phyloP scores from a whole-genome alignment of 1,140 invertebrate species.

The Diabrotica undecimpunctata region DNA sequence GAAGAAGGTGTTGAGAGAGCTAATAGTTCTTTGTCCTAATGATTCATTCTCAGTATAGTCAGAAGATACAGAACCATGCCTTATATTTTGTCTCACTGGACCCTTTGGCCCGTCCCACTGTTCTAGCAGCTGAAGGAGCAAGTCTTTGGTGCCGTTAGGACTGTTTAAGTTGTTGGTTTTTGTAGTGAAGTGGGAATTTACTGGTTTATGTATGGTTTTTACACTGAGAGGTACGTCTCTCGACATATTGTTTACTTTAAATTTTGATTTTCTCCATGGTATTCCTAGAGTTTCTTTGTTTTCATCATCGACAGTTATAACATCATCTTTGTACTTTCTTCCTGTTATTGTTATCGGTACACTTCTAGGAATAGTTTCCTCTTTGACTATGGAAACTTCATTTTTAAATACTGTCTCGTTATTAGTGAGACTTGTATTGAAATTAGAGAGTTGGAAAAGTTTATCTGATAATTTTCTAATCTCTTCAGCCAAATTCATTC shows the following conservation, averaged over 20 bases:
- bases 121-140: slow-evolving; percentile 25
- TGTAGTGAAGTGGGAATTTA: slow-evolving; percentile 15
- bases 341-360: slow-evolving; percentile 32
- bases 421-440: slow-evolving; percentile 56
- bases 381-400: slow-evolving; percentile 7
- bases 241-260: slow-evolving; percentile 56
- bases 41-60: slow-evolving; percentile 54
- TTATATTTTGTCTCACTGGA: slow-evolving; percentile 44
- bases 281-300: slow-evolving; percentile 36
- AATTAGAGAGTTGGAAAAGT: slow-evolving; percentile 66
- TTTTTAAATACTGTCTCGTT: slow-evolving; percentile 5
- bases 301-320: slow-evolving; percentile 28
- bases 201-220: slow-evolving; percentile 30
- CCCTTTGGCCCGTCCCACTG: slow-evolving; percentile 61
- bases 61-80: slow-evolving; percentile 56
- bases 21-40: slow-evolving; percentile 58
- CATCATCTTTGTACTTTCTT: slow-evolving; percentile 3
- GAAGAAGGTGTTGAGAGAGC: slow-evolving; percentile 65
- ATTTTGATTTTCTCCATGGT: slow-evolving; percentile 58
- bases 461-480: slow-evolving; percentile 76
- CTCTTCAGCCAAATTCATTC: slow-evolving; percentile 70
- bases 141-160: slow-evolving; percentile 26
- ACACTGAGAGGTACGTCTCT: slow-evolving; percentile 62
- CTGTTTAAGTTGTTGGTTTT: slow-evolving; percentile 11
- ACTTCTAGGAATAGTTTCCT: slow-evolving; percentile 43